Base-by-base conservation (phyloP, 2,797 vertebrate genomes). In the Decapterus maruadsi region DNA sequence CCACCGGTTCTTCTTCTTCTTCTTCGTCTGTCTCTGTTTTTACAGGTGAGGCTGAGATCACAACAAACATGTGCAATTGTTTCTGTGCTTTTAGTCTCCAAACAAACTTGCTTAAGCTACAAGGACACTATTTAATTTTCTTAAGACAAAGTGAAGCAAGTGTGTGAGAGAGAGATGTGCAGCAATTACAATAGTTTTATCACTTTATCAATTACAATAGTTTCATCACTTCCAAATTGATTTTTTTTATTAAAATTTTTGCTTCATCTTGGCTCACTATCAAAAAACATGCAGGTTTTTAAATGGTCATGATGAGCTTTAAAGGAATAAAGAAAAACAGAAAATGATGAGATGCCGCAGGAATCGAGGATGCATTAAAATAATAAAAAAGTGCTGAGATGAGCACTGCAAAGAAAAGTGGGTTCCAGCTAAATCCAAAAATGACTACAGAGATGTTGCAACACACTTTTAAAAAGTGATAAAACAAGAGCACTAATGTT, bases 111-210 rank as follows among this genome's bases (percentile, higher is more conserved):
- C n/a, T n/a, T n/a, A n/a, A 34, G 31, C 31, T 34, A 34, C 31
- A 34, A 6, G 31, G 31, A 4, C 31, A 34, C 31, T 34, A 34
- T 34, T 4, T 5, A 34, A 34, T 34, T 34, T 34, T 34, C 31
- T 34, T 0, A 34, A 34, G 31, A 5, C 31, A 34, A 34, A 34
- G 31, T 5, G 31, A 34, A 34, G 31, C 31, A 26, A 26, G 26
- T 26, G 26, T 1, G 26, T 1, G 26, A 26, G 26, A 34, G 31
- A 34, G 31, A 16, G 26, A 69, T 73, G 59, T 29, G 8, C 8
- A 20, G 53, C 34, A 64, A 55, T 54, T 53, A 20, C 19, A 20
- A 58, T 8, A 26, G 46, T 29, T 73, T 70, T 31, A 59, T n/a
- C n/a, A n/a, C n/a, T n/a, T n/a, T n/a, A n/a, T n/a, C 34, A 64